Evolutionary conservation across 2,113 vertebrate genomes (phyloP).

Genomic region (Symphodus melops): DNA sequence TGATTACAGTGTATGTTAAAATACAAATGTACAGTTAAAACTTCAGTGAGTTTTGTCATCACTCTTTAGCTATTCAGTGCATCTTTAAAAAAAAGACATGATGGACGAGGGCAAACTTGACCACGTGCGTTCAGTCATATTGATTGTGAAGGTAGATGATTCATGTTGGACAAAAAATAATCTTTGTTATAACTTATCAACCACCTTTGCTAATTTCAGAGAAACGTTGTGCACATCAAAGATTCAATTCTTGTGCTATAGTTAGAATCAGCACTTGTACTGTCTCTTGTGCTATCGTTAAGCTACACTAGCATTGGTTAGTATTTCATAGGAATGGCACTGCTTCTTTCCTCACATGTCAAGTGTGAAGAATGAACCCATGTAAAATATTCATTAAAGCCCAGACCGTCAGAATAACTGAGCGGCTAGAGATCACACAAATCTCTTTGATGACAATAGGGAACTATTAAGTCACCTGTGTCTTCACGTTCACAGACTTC

Average conservation of each 20-base stretch:
- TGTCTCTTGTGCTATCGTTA: too few species aligned
- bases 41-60: too few species aligned
- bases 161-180: too few species aligned
- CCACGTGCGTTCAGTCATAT: too few species aligned
- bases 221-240: not conserved
- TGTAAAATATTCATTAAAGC: slow-evolving; percentile 66
- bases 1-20: too few species aligned
- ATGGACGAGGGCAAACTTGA: too few species aligned
- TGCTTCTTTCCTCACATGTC: slow-evolving; percentile 33
- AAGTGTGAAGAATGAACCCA: slow-evolving; percentile 39
- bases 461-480: slow-evolving; percentile 59
- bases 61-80: too few species aligned
- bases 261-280: slow-evolving; percentile 7
- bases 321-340: not conserved
- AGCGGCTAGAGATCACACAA: slow-evolving; percentile 54
- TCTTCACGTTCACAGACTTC: slow-evolving; percentile 56
- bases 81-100: too few species aligned
- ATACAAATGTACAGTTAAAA: too few species aligned
- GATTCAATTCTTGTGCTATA: not conserved
- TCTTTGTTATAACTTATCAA: not conserved
- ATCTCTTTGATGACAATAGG: slow-evolving; percentile 61
- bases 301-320: not conserved
- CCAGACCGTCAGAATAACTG: slow-evolving; percentile 51
- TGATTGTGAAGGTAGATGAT: too few species aligned
- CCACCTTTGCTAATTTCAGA: not conserved